phyloP scores from a whole-genome alignment of 2,113 vertebrate genomes.

The Ptilonorhynchus violaceus region DNA sequence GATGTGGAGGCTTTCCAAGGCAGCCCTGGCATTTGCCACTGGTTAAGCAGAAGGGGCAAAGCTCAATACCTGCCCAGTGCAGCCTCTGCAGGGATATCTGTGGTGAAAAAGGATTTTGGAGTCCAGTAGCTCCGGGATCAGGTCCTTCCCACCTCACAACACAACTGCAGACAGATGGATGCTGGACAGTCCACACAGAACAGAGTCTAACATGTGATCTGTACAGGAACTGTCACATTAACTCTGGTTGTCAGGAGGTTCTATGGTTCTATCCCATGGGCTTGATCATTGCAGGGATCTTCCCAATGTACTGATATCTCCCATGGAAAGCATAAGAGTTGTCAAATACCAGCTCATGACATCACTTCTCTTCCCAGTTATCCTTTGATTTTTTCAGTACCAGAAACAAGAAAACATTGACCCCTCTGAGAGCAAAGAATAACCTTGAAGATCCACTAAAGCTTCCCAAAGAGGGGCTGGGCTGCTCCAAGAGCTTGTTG shows the following conservation, averaged over 20 bases:
- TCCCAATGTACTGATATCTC: not conserved
- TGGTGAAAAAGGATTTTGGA: not conserved
- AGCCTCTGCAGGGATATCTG: not conserved
- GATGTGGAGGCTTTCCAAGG: not conserved
- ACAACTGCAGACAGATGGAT: not conserved
- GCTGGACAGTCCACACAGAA: not conserved
- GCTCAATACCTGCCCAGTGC: not conserved
- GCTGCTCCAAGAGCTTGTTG: not conserved
- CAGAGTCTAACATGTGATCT: rapidly evolving
- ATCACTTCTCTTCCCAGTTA: not conserved
- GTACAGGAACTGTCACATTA: not conserved
- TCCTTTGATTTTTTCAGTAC: not conserved
- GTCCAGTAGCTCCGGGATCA: not conserved
- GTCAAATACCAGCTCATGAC: not conserved
- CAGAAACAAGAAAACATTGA: not conserved
- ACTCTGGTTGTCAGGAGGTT: not conserved
- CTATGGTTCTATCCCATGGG: rapidly evolving
- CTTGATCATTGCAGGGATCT: not conserved
- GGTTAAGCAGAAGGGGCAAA: not conserved
- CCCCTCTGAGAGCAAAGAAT: not conserved
- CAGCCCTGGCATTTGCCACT: rapidly evolving
- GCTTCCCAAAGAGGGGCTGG: not conserved
- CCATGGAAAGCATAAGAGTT: not conserved
- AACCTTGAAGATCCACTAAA: not conserved
- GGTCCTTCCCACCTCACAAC: not conserved